Evolutionary conservation across 2,113 vertebrate genomes (phyloP), one percentile per base, ranked within the genome.

Genomic region (Andinoacara biseriatus): DNA sequence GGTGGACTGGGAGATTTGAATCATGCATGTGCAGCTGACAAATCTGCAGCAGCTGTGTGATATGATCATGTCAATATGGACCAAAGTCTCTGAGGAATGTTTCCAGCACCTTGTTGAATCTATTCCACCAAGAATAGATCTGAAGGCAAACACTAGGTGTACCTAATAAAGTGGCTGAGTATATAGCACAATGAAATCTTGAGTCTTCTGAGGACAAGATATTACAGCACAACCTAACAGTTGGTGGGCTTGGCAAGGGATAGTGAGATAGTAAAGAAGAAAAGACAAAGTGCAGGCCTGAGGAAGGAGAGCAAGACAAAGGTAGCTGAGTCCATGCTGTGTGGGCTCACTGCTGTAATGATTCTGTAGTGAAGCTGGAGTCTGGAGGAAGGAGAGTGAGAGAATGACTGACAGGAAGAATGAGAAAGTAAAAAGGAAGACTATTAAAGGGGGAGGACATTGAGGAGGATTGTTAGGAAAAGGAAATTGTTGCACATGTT

Each of bases 281-380:
- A 57, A 74, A 52, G 29, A 58, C 18, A 58, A 79, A 75, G 40
- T 65, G 33, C 84, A 81, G 22, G 26, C 35, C 6, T 63, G 61
- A 75, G 63, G 46, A 76, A 58, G 29, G 43, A 72, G 76, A 86
- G 58, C 1, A n/a, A 89, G 81, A 83, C 74, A 75, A 78, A 94
- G 92, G 90, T 92, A 81, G 74, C 60, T 0, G 79, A 74, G 90
- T 92, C 80, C 82, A 82, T 85, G 81, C 75, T 93, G 93, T 93
- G 92, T 94, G 90, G 92, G 92, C 90, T 80, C 76, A 81, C 75
- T 75, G 85, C 86, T 85, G 82, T 80, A 86, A 89, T 83, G 84
- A 86, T 87, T 88, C 58, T 81, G 69, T 62, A 74, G 86, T 82
- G 65, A 84, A 83, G 87, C 86, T 88, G 76, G 81, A 91, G 74